A percentile compares a stretch with the other conserved stretches of the same genome.
phyloP scores from a whole-genome alignment of 2,888 invertebrate species.

The Synergus gifuensis region DNA sequence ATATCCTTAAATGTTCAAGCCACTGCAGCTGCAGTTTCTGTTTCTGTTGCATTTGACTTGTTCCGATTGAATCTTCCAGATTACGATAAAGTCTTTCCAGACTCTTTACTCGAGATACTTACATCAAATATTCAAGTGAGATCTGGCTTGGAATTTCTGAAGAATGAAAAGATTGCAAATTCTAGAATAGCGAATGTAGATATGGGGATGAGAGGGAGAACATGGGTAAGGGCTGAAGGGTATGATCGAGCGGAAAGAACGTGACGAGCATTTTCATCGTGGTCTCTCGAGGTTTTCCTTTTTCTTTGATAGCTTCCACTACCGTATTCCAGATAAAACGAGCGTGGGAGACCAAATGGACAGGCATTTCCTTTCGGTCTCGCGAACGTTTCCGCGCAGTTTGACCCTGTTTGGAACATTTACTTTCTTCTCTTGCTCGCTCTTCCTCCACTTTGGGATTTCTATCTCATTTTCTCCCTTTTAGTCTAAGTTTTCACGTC shows the following conservation, averaged over 20 bases:
- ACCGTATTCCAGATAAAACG: constrained; percentile 39
- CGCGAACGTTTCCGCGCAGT: constrained; percentile 56
- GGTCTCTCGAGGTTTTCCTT: constrained; percentile 48
- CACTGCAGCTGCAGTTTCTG: background rate
- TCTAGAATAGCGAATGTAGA: constrained; percentile 3
- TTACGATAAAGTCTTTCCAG: constrained; percentile 3
- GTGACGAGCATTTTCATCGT: constrained; percentile 53
- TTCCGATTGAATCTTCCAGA: constrained; percentile 16
- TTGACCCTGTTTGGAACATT: constrained; percentile 61
- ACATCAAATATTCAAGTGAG: background rate
- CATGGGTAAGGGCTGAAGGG: constrained; percentile 38
- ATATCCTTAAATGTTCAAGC: no score
- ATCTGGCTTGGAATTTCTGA: constrained; percentile 23
- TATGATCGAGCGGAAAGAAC: constrained; percentile 49
- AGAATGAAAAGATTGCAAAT: constrained; percentile 35
- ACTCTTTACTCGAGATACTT: background rate
- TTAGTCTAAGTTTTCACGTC: constrained; percentile 24
- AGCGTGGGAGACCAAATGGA: constrained; percentile 53
- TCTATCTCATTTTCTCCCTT: constrained; percentile 48
- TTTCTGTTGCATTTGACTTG: background rate
- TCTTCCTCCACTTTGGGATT: constrained; percentile 36
- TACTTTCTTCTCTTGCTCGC: constrained; percentile 50
- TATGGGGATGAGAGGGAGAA: background rate
- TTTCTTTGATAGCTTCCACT: constrained; percentile 42
- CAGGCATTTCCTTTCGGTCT: constrained; percentile 57